Conservation (phyloP, 2,888 invertebrate species). For the Heliconius cydno region DNA sequence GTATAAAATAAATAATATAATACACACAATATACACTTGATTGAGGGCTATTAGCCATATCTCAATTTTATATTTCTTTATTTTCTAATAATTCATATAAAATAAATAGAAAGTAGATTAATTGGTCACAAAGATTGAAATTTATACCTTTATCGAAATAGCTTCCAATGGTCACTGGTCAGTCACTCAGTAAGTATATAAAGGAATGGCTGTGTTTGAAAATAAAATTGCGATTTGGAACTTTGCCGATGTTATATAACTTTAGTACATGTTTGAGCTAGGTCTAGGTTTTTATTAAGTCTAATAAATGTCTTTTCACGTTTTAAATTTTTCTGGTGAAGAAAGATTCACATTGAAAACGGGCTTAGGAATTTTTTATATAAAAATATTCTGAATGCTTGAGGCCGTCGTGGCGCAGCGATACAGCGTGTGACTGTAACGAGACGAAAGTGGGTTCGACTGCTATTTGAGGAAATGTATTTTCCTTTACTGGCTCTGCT, state of each 20-base stretch:
- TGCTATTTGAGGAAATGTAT: not conserved
- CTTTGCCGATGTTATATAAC: slow-evolving; percentile 29
- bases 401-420: not conserved
- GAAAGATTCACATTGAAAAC: slow-evolving; percentile 1
- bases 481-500: not conserved
- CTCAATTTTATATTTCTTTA: too few relatives aligned
- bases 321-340: slow-evolving; percentile 18
- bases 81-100: too few relatives aligned
- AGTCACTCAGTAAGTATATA: not conserved
- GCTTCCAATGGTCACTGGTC: not conserved
- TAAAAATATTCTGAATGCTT: not conserved
- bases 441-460: not conserved
- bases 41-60: too few relatives aligned
- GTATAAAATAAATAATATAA: too few relatives aligned
- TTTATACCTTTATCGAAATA: not conserved
- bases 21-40: too few relatives aligned
- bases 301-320: slow-evolving; percentile 26
- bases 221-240: slow-evolving; percentile 38
- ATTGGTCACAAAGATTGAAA: not conserved
- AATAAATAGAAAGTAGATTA: too few relatives aligned
- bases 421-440: not conserved
- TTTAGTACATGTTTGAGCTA: slow-evolving; percentile 29
- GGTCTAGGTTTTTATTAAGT: slow-evolving; percentile 34
- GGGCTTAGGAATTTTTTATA: not conserved
- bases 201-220: slow-evolving; percentile 15